phyloP scores from a whole-genome alignment of 92 coral and sea anemone species.

The Desmophyllum pertusum region DNA sequence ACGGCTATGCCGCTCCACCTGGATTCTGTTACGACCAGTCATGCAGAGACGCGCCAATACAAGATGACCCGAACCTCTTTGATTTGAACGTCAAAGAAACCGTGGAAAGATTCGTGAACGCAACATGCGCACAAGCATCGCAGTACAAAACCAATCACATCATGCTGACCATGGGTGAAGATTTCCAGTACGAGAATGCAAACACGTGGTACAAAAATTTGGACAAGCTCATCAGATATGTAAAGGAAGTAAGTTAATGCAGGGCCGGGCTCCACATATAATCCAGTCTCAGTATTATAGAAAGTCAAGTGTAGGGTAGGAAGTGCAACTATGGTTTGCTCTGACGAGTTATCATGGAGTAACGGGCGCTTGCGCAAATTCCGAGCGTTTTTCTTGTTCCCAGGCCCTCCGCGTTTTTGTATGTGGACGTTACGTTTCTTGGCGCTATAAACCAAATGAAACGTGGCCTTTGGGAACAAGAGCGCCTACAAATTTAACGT shows the following conservation, averaged over 20 bases:
- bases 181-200: conserved; percentile 92
- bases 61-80: conserved; percentile 77
- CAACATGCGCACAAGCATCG: conserved; percentile 72
- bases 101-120: conserved; percentile 69
- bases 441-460: too few species aligned
- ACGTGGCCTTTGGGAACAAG: background rate
- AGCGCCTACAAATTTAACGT: too few species aligned
- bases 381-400: background rate
- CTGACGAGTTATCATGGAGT: background rate
- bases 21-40: conserved; percentile 91
- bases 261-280: too few species aligned
- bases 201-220: conserved; percentile 88
- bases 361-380: background rate
- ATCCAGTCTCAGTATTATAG: background rate
- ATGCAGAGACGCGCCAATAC: conserved; percentile 72
- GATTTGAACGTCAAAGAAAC: conserved; percentile 81
- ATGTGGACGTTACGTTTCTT: too few species aligned
- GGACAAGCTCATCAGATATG: conserved; percentile 81
- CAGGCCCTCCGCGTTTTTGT: too few species aligned
- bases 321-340: background rate
- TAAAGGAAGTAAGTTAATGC: conserved; percentile 39
- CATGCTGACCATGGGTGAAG: conserved; percentile 91
- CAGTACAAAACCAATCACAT: conserved; percentile 81
- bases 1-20: conserved; percentile 78
- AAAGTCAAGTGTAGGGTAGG: background rate